phyloP scores from a whole-genome alignment of 2,113 vertebrate genomes.

The Thunnus maccoyii region DNA sequence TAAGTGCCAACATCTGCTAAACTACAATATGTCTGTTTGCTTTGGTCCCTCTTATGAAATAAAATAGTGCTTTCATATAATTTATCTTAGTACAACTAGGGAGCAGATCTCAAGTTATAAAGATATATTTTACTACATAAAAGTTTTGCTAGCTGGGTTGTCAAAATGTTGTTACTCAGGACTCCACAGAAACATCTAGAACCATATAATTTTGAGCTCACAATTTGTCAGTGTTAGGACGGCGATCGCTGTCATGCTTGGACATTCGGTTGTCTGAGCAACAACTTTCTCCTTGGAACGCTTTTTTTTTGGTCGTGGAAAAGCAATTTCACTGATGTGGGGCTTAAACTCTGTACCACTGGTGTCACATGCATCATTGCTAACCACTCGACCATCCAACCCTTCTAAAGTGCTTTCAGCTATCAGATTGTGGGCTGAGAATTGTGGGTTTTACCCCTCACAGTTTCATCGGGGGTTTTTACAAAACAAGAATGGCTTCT shows the following conservation, averaged over 20 bases:
- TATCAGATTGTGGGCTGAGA: conserved; percentile 56
- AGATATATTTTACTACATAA: conserved; percentile 30
- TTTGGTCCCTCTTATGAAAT: neutral
- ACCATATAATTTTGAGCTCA: conserved; percentile 39
- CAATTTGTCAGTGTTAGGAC: conserved; percentile 48
- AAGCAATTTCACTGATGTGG: conserved; percentile 69
- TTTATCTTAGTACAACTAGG: neutral
- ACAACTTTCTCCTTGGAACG: conserved; percentile 45
- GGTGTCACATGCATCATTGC: conserved; percentile 77
- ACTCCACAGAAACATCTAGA: neutral
- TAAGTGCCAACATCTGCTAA: neutral
- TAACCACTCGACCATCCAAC: conserved; percentile 64
- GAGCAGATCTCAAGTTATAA: neutral
- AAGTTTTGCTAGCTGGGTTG: conserved; percentile 35
- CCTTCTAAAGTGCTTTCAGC: conserved; percentile 64
- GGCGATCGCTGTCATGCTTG: conserved; percentile 32
- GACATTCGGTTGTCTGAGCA: conserved; percentile 38
- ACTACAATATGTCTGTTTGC: neutral
- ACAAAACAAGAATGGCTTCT: conserved; percentile 35
- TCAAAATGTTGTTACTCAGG: conserved; percentile 41
- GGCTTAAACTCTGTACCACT: conserved; percentile 53
- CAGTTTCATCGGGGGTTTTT: conserved; percentile 25
- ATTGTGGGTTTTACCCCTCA: conserved; percentile 43
- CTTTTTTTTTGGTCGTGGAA: conserved; percentile 50
- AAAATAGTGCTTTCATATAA: neutral